phyloP scores from a whole-genome alignment of 2,888 invertebrate genomes.

The Toxonevra muliebris region DNA sequence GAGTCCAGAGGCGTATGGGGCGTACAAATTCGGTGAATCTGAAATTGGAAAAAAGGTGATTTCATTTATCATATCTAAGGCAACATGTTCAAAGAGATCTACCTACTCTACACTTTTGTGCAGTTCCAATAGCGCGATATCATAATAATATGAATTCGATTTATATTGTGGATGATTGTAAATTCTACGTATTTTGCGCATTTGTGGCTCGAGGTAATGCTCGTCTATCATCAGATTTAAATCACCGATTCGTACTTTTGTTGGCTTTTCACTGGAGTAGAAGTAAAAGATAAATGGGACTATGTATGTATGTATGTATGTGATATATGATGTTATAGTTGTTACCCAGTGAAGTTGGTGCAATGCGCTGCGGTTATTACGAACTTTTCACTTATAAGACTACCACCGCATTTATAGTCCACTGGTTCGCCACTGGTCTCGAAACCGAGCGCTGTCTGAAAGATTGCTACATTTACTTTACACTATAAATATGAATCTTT shows the following conservation, averaged over 20 bases:
- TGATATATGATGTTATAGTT: too few relatives aligned
- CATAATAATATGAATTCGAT: constrained; percentile 50
- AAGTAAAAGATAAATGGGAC: background rate
- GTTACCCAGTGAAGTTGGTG: constrained; percentile 51
- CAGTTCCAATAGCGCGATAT: constrained; percentile 55
- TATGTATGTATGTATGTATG: background rate
- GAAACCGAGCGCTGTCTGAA: constrained; percentile 54
- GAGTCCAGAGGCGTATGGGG: constrained; percentile 70
- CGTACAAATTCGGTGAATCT: constrained; percentile 61
- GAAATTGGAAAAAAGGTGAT: background rate
- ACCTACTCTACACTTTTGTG: constrained; percentile 51
- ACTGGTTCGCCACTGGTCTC: constrained; percentile 36
- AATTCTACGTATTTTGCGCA: constrained; percentile 46
- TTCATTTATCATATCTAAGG: background rate
- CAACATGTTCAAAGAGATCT: background rate
- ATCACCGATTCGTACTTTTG: constrained; percentile 57
- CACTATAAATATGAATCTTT: too few relatives aligned
- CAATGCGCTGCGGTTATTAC: constrained; percentile 63
- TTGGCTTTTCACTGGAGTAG: constrained; percentile 46
- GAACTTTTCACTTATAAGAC: constrained; percentile 58
- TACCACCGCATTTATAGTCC: constrained; percentile 62
- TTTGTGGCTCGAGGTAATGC: constrained; percentile 48
- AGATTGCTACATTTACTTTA: too few relatives aligned
- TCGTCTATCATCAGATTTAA: constrained; percentile 53
- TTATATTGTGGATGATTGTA: constrained; percentile 52